Conservation (phyloP, 2,797 vertebrate genomes). For the Crossoptilon crossoptilon region DNA sequence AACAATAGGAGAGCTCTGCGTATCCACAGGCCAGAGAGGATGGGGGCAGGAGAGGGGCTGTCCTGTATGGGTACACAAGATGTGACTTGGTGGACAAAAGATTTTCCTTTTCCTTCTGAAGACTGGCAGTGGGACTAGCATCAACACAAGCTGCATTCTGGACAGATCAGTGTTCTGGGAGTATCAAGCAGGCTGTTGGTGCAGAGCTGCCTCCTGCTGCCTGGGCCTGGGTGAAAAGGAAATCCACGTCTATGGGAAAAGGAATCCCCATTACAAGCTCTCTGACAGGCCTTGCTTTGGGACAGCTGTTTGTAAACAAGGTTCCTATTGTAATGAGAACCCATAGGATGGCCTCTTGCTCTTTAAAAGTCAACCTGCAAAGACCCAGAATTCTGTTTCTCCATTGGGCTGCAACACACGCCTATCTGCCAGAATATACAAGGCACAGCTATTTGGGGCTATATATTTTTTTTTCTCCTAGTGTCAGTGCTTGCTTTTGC, state of each 20-base stretch:
- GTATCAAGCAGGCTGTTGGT: neutral
- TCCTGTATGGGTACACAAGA: neutral
- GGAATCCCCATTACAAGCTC: neutral
- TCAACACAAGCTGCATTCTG: neutral
- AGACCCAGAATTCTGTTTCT: neutral
- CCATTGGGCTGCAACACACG: neutral
- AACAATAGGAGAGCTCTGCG: neutral
- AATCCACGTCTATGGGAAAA: neutral
- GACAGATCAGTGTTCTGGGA: neutral
- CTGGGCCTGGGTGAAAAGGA: neutral
- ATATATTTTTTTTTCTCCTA: neutral
- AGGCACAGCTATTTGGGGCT: neutral
- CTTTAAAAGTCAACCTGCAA: neutral
- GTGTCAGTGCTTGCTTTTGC: neutral
- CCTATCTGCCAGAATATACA: neutral
- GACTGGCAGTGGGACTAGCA: neutral
- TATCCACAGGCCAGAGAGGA: neutral
- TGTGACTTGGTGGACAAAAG: neutral
- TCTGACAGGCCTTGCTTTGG: neutral
- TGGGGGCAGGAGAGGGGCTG: neutral
- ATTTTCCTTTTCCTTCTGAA: neutral
- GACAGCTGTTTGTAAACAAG: neutral
- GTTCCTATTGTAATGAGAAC: neutral
- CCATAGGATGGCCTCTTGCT: neutral
- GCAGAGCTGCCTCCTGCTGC: neutral